Percentiles rank a stretch among this genome's conserved stretches.
These are phyloP conservation scores for Ornithorhynchus anatinus DNA, from an alignment of 2,113 vertebrate species.

Conservation along the genomic window DNA sequence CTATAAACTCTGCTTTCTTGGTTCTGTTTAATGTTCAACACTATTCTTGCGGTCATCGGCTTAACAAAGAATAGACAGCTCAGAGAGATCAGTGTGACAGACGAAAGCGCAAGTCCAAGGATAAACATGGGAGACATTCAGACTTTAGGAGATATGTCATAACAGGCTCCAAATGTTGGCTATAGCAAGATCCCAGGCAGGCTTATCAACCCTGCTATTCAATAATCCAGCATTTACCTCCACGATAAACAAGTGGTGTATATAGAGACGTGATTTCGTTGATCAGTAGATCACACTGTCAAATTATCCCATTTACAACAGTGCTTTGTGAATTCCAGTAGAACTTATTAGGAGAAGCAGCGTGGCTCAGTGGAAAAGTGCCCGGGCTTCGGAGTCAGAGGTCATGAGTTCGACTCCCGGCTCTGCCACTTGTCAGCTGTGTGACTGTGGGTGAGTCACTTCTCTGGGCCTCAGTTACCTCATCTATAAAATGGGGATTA, in stretches of 20 bases:
- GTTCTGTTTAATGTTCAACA: not conserved
- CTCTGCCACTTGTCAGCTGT: too few relatives aligned
- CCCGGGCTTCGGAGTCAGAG: too few relatives aligned
- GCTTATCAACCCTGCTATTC: accelerated
- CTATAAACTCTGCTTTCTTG: not conserved
- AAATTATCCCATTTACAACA: too few relatives aligned
- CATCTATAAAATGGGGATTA: too few relatives aligned
- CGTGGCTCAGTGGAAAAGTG: too few relatives aligned
- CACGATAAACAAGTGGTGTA: not conserved
- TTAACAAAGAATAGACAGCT: not conserved
- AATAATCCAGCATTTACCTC: not conserved
- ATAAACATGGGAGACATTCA: not conserved
- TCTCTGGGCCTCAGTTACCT: too few relatives aligned
- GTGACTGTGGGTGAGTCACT: too few relatives aligned
- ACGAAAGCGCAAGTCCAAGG: not conserved
- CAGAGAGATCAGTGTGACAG: not conserved
- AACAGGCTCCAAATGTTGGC: not conserved
- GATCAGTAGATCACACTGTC: not conserved
- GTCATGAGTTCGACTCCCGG: too few relatives aligned
- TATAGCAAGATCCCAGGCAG: not conserved
- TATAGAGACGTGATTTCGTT: accelerated
- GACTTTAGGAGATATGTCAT: not conserved
- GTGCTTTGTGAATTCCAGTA: too few relatives aligned
- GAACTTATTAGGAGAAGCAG: too few relatives aligned
- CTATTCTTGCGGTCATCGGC: too few relatives aligned